Percentiles rank a stretch among this genome's conserved stretches.
Conservation (phyloP, 2,888 invertebrate species). For the Cosmopolites sordidus region DNA sequence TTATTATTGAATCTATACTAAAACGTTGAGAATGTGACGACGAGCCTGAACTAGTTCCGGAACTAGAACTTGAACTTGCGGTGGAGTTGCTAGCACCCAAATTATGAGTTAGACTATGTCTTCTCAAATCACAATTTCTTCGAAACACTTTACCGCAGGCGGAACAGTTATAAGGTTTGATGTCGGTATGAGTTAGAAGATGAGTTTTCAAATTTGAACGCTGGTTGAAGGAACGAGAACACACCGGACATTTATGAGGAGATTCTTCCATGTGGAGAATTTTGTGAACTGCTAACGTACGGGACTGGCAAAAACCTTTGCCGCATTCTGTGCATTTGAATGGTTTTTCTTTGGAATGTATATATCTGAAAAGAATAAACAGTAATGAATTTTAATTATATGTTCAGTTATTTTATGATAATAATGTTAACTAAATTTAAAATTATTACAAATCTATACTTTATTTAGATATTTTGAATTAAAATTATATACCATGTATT, state of each 20-base stretch:
- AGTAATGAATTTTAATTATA: too few species aligned
- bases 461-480: too few species aligned
- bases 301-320: slow-evolving; percentile 95
- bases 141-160: slow-evolving; percentile 89
- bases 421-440: too few species aligned
- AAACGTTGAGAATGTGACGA: slow-evolving; percentile 36
- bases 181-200: slow-evolving; percentile 85
- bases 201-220: slow-evolving; percentile 90
- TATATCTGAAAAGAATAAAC: slow-evolving; percentile 76
- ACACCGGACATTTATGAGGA: slow-evolving; percentile 90
- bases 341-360: slow-evolving; percentile 97
- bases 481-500: too few species aligned
- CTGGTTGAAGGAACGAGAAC: slow-evolving; percentile 88
- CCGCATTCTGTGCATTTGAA: slow-evolving; percentile 95
- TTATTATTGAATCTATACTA: slow-evolving; percentile 44
- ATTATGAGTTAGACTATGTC: slow-evolving; percentile 88
- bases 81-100: slow-evolving; percentile 51
- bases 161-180: slow-evolving; percentile 86
- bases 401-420: too few species aligned
- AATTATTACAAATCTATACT: too few species aligned
- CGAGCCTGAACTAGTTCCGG: slow-evolving; percentile 52
- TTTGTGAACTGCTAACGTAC: slow-evolving; percentile 93
- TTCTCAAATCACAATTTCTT: slow-evolving; percentile 83
- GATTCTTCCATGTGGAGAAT: slow-evolving; percentile 93
- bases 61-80: slow-evolving; percentile 42